Percentiles rank a stretch among this genome's conserved stretches.
phyloP scores from a whole-genome alignment of 2,888 invertebrate species.

The Morpho achilles region DNA sequence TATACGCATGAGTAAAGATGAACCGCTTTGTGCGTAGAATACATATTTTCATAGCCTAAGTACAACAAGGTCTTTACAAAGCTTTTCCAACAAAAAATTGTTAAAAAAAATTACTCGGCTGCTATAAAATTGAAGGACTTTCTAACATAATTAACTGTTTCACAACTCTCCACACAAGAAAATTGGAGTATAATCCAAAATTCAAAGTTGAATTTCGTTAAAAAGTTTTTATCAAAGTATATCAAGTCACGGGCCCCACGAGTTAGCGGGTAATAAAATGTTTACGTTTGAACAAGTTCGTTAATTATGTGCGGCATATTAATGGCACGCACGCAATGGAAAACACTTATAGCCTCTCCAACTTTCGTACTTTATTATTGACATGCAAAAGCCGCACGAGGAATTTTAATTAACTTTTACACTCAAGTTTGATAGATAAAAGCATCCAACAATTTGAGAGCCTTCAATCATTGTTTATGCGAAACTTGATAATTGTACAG shows the following conservation, averaged over 20 bases:
- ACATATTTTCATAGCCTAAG: no score
- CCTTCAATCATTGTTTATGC: no score
- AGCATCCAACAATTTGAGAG: no score
- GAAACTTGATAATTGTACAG: no score
- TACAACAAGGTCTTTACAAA: no score
- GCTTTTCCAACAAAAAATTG: no score
- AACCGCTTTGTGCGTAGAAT: no score
- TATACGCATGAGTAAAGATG: no score
- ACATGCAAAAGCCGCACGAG: conserved; percentile 6
- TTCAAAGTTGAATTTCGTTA: conserved; percentile 27
- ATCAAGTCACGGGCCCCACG: conserved; percentile 42
- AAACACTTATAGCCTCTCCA: conserved; percentile 10
- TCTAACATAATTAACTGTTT: conserved; percentile 19
- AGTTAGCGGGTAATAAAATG: conserved; percentile 53
- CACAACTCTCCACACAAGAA: conserved; percentile 25
- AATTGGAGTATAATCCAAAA: conserved; percentile 24
- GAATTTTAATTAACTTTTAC: conserved; percentile 8
- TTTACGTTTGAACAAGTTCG: conserved; percentile 53
- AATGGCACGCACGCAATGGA: conserved; percentile 52
- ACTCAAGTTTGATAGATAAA: neutral
- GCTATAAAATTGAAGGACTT: conserved; percentile 5
- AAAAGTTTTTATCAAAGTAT: conserved; percentile 26
- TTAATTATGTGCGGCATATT: conserved; percentile 57
- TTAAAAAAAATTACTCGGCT: neutral
- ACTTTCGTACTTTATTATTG: conserved; percentile 9